These are phyloP conservation scores for Eudorcas thomsonii DNA, from an alignment of 2,113 vertebrate species.

Conservation along the genomic window DNA sequence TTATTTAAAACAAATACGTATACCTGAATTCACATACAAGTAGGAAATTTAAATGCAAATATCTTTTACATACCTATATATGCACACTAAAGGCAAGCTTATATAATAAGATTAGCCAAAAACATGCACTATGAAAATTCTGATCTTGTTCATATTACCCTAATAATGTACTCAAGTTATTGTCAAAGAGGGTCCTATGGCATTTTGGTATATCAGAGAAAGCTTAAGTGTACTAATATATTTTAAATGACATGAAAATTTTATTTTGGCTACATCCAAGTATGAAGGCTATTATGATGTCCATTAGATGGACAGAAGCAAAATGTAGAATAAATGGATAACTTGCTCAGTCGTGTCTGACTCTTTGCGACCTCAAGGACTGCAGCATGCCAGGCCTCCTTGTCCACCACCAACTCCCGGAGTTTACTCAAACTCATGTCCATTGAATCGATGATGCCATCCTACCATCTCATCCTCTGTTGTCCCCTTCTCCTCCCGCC, in stretches of 20 bases:
- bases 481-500: background rate
- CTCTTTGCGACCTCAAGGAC: background rate
- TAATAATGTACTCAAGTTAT: background rate
- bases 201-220: background rate
- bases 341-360: background rate
- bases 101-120: conserved; percentile 9
- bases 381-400: background rate
- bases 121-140: background rate
- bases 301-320: background rate
- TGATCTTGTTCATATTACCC: background rate
- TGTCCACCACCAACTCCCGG: background rate
- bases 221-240: background rate
- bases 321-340: background rate
- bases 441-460: background rate
- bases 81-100: background rate
- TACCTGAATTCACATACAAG: background rate
- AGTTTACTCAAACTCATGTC: background rate
- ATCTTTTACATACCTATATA: background rate
- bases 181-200: background rate
- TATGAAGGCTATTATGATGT: background rate
- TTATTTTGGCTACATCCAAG: background rate
- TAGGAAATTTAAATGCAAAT: conserved; percentile 28
- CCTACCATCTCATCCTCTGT: background rate
- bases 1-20: conserved; percentile 28
- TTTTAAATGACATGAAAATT: background rate